These are phyloP conservation scores for Heliconius charithonia DNA, from an alignment of 2,888 invertebrate genomes.

Conservation along the genomic window DNA sequence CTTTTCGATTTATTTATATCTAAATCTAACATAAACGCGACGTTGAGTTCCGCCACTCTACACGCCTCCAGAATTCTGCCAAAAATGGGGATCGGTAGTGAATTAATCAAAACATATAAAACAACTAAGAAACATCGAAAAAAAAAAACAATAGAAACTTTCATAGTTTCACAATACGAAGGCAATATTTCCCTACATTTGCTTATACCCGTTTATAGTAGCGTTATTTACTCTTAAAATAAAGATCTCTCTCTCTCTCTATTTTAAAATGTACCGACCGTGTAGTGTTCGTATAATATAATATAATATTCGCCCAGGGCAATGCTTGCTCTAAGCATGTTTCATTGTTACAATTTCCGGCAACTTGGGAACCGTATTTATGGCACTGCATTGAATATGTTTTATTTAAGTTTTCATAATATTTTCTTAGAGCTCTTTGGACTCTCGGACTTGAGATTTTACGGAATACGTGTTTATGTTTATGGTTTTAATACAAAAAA, in stretches of 20 bases:
- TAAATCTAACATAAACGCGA: too few relatives aligned
- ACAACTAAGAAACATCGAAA: too few relatives aligned
- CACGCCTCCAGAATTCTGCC: too few relatives aligned
- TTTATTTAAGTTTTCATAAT: slow-evolving; percentile 38
- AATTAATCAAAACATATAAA: too few relatives aligned
- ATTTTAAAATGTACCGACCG: slow-evolving; percentile 32
- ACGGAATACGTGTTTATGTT: too few relatives aligned
- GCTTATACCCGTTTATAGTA: background rate
- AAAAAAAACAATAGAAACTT: background rate
- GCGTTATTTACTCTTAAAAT: slow-evolving; percentile 3
- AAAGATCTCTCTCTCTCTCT: background rate
- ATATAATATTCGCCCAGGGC: slow-evolving; percentile 41
- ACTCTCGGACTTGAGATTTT: too few relatives aligned
- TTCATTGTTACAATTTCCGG: slow-evolving; percentile 41
- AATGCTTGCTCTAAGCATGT: slow-evolving; percentile 41
- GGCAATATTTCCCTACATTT: background rate
- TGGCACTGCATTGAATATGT: slow-evolving; percentile 33
- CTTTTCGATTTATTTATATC: too few relatives aligned
- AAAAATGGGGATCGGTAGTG: too few relatives aligned
- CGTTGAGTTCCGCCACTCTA: too few relatives aligned
- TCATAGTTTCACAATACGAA: background rate
- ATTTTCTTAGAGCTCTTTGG: background rate
- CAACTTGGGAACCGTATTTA: slow-evolving; percentile 42
- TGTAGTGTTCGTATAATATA: slow-evolving; percentile 37
- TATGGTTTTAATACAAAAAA: too few relatives aligned